These are phyloP conservation scores for Saturnia japonica DNA, from an alignment of 2,888 invertebrate species.

Conservation along the genomic window DNA sequence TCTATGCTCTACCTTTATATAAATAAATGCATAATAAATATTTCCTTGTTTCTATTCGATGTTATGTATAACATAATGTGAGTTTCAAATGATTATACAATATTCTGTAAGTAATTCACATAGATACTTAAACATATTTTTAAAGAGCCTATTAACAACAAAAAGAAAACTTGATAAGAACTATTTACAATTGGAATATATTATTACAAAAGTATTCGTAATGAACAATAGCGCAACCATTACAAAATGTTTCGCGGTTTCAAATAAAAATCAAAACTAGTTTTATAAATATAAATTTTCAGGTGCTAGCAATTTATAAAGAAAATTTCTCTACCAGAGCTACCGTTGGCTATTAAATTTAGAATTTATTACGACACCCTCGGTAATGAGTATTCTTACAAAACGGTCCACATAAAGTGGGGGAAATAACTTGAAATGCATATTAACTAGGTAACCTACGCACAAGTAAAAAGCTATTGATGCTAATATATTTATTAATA, in stretches of 20 bases:
- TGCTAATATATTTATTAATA: not conserved
- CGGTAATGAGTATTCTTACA: slow-evolving; percentile 26
- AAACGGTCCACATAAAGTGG: slow-evolving; percentile 24
- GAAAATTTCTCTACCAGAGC: slow-evolving; percentile 7
- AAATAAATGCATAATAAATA: no score
- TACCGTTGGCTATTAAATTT: slow-evolving; percentile 26
- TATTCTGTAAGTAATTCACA: not conserved
- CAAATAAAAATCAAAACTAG: slow-evolving; percentile 22
- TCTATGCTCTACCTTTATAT: no score
- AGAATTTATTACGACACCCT: slow-evolving; percentile 31
- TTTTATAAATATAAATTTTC: slow-evolving; percentile 42
- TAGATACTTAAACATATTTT: not conserved
- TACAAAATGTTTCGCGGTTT: slow-evolving; percentile 15
- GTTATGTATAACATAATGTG: no score
- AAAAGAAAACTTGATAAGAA: not conserved
- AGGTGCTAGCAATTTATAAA: slow-evolving; percentile 37
- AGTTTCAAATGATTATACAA: no score
- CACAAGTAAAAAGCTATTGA: slow-evolving; percentile 19
- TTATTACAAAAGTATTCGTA: not conserved
- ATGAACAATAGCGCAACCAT: not conserved
- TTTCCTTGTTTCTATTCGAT: no score
- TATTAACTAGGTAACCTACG: slow-evolving; percentile 17
- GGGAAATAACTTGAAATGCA: slow-evolving; percentile 27
- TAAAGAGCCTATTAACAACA: not conserved
- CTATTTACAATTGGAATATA: not conserved